Conservation (phyloP, 2,888 invertebrate species). For the Vanessa cardui region DNA sequence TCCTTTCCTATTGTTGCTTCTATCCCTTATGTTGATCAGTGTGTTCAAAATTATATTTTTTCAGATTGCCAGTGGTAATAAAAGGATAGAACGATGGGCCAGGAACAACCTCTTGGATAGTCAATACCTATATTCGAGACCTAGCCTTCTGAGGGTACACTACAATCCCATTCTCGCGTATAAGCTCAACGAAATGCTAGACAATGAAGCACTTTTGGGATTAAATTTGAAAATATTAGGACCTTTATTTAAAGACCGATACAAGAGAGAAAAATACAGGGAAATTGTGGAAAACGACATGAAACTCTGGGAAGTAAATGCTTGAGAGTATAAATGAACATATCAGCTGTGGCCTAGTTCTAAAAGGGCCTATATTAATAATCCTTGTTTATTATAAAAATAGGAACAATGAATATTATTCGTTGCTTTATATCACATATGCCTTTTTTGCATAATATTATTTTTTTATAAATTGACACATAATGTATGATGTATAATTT, state of each 20-base stretch:
- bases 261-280: constrained; percentile 88
- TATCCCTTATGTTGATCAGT: neutral
- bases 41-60: constrained; percentile 17
- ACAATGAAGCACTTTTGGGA: constrained; percentile 90
- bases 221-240: constrained; percentile 88
- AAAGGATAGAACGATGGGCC: constrained; percentile 89
- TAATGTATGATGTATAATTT: no score
- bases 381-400: neutral
- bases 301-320: constrained; percentile 89
- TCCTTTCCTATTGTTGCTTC: no score
- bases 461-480: no score
- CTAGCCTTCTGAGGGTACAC: constrained; percentile 90
- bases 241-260: constrained; percentile 87
- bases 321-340: constrained; percentile 43
- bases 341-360: no score
- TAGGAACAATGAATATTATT: no score
- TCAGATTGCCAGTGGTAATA: constrained; percentile 89
- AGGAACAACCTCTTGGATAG: constrained; percentile 85
- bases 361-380: no score
- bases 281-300: constrained; percentile 94
- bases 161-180: constrained; percentile 87
- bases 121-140: constrained; percentile 90
- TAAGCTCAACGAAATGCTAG: constrained; percentile 86
- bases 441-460: no score
- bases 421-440: no score